Base-by-base conservation (phyloP, 2,797 vertebrate species). In the Chaetophractus vellerosus region DNA sequence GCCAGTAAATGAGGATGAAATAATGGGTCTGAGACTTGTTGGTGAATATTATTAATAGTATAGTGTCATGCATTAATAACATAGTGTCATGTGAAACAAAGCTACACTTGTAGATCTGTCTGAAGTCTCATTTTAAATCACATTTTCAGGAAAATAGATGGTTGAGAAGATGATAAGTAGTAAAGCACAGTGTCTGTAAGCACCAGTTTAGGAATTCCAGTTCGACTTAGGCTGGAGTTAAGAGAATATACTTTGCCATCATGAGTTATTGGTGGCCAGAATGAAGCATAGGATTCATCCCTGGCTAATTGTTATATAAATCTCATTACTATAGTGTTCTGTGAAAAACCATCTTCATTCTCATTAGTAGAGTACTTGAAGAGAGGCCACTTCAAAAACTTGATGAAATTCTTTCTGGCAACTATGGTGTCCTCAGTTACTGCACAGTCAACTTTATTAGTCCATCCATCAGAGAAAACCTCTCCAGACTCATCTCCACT, bases 21-120 rank as follows among this genome's bases (percentile, higher is more conserved):
- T 66, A 52, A 87, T 91, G 50, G 96, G 52, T 94, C 95, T 36
- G 83, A 80, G 75, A 52, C 90, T 97, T 41, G 57, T 61, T 69
- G 95, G 82, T 61, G 95, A 95, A 10, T 63, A 16, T 94, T 92
- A 71, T 45, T 94, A 96, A 97, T 92, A 85, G 87, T 91, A 81
- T 0, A 66, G 79, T 94, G 96, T 64, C 80, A 18, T 91, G 88
- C 82, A 59, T 93, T 96, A 96, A 94, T 96, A 87, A 84, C 68
- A 64, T 33, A 15, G 96, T 86, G 95, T 63, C 4, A 1, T 48
- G 36, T 18, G 57, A 91, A 66, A 97, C 88, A 5, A 93, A 87
- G 71, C 89, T 28, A 81, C 21, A 87, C 52, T n/a, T 0, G 3
- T 33, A 23, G 19, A 92, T 94, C 96, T 52, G 0, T 84, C 90